Conservation (phyloP, 2,888 invertebrate genomes). For the Drosophila leonis region DNA sequence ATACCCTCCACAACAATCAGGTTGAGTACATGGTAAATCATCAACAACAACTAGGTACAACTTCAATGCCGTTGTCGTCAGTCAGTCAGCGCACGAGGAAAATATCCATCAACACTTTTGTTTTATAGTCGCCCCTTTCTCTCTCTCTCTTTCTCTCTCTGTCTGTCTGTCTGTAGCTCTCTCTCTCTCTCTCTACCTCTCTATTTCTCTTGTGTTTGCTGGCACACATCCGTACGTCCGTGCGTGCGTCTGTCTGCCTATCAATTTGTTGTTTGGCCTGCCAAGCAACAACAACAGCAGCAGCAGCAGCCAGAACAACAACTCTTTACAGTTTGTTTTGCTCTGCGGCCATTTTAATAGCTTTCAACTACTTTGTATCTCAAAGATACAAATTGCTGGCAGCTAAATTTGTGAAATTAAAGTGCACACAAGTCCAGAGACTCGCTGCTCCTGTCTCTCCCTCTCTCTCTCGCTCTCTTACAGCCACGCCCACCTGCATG, state of each 20-base stretch:
- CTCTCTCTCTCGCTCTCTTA: neutral
- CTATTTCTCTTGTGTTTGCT: slow-evolving; percentile 63
- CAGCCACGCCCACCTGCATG: slow-evolving; percentile 55
- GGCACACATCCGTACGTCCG: slow-evolving; percentile 73
- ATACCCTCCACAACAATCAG: neutral
- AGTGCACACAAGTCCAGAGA: slow-evolving; percentile 57
- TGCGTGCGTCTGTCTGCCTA: slow-evolving; percentile 63
- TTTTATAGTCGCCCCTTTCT: slow-evolving; percentile 65
- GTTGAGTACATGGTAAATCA: slow-evolving; percentile 34
- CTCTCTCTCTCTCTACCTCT: neutral
- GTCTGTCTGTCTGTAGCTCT: neutral
- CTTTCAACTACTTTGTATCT: slow-evolving; percentile 76
- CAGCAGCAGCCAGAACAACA: slow-evolving; percentile 19
- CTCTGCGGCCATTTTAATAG: slow-evolving; percentile 76
- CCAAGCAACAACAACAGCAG: slow-evolving; percentile 22
- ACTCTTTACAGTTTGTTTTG: slow-evolving; percentile 71
- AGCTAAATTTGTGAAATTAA: slow-evolving; percentile 70
- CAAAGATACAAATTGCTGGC: slow-evolving; percentile 70
- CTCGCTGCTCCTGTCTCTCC: neutral
- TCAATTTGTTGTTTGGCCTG: slow-evolving; percentile 78
- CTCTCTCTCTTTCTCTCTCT: slow-evolving; percentile 4
- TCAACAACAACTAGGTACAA: slow-evolving; percentile 42
- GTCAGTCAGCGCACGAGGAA: slow-evolving; percentile 75
- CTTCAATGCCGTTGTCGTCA: slow-evolving; percentile 72
- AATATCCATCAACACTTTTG: slow-evolving; percentile 82